Percentiles rank a stretch among this genome's conserved stretches.
Evolutionary conservation across 1,140 invertebrate species (phyloP).

Genomic region (Rhagoletis pomonella): DNA sequence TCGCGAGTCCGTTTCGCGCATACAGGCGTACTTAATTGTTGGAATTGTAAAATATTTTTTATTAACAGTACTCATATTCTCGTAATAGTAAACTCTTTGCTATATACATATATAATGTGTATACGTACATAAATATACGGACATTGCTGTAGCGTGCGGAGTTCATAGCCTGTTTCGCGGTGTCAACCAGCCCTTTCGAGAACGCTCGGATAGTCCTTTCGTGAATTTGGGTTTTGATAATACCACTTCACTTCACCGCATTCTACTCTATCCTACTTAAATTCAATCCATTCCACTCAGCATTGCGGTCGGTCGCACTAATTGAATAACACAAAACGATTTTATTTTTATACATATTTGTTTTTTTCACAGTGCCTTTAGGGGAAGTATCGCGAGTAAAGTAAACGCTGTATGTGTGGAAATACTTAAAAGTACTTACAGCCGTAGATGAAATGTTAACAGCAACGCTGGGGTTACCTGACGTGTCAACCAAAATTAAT

Average conservation of each 20-base stretch:
- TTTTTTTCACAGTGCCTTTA: not conserved
- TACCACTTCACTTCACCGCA: not conserved
- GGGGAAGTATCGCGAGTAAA: not conserved
- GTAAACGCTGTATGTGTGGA: not conserved
- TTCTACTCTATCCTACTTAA: not conserved
- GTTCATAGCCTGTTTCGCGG: not conserved
- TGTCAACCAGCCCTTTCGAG: not conserved
- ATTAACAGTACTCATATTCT: no score
- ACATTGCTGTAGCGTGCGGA: not conserved
- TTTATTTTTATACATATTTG: not conserved
- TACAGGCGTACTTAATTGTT: no score
- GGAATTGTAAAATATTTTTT: no score
- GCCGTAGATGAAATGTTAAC: no score
- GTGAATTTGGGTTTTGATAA: not conserved
- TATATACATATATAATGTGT: no score
- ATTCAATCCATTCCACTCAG: not conserved
- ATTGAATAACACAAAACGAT: conserved; percentile 9
- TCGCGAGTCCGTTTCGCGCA: no score
- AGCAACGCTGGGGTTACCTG: not conserved
- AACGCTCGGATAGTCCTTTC: not conserved
- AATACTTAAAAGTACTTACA: not conserved
- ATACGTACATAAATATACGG: no score
- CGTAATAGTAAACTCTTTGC: no score
- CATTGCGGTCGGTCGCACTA: conserved; percentile 17
- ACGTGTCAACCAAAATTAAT: not conserved